Conservation (phyloP, 2,888 invertebrate species). For the Cabera pusaria region DNA sequence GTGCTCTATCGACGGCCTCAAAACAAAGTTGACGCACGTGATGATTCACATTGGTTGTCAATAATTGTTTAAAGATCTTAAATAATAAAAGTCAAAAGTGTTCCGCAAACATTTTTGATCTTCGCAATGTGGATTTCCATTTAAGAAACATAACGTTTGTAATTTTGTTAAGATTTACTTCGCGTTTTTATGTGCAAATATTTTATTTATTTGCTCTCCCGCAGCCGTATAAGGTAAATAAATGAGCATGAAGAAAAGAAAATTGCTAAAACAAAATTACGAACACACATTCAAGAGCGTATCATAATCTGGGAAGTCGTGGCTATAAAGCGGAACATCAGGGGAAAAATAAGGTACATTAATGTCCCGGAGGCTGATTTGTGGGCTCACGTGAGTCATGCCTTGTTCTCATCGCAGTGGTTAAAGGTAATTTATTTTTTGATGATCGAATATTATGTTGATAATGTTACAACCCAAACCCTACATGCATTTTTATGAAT, state of each 20-base stretch:
- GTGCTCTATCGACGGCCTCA: too few species aligned
- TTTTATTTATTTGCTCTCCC: slow-evolving; percentile 8
- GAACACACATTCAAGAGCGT: slow-evolving; percentile 7
- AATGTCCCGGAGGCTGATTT: slow-evolving; percentile 25
- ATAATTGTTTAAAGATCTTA: slow-evolving; percentile 3
- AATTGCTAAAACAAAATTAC: slow-evolving; percentile 9
- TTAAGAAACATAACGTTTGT: not conserved
- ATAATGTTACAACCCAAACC: too few species aligned
- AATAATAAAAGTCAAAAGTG: slow-evolving; percentile 7
- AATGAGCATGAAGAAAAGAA: slow-evolving; percentile 5
- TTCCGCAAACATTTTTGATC: slow-evolving; percentile 1
- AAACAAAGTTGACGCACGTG: too few species aligned
- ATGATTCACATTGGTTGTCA: slow-evolving; percentile 5
- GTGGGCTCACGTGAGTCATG: slow-evolving; percentile 27
- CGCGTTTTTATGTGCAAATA: slow-evolving; percentile 4
- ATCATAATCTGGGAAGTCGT: slow-evolving; percentile 11
- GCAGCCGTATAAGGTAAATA: slow-evolving; percentile 13
- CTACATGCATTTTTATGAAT: too few species aligned
- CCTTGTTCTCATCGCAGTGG: too few species aligned
- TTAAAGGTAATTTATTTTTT: too few species aligned
- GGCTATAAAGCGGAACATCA: slow-evolving; percentile 22
- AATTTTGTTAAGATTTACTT: slow-evolving; percentile 5
- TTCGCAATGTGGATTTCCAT: not conserved
- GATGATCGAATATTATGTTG: too few species aligned
- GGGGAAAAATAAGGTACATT: slow-evolving; percentile 27